These are phyloP conservation scores for Drosophila bocqueti DNA, from an alignment of 1,140 invertebrate genomes.

Conservation along the genomic window DNA sequence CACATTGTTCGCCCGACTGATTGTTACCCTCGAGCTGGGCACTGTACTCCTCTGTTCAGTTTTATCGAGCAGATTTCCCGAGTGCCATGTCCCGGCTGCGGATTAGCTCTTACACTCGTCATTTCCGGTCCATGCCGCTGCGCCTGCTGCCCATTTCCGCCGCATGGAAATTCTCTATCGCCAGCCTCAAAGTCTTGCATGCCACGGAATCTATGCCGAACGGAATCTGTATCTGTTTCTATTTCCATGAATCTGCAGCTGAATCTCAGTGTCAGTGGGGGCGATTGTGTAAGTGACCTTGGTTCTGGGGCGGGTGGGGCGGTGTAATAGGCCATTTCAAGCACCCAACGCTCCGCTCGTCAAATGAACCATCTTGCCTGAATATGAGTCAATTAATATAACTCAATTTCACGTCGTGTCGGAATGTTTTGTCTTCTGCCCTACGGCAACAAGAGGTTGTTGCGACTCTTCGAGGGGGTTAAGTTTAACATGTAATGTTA, in stretches of 20 bases:
- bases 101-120: slow-evolving; percentile 20
- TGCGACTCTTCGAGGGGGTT: background rate
- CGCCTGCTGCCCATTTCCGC: slow-evolving; percentile 23
- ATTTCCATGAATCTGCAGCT: slow-evolving; percentile 1
- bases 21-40: slow-evolving; percentile 5
- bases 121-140: slow-evolving; percentile 34
- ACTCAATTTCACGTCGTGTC: slow-evolving; percentile 27
- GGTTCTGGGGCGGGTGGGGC: background rate
- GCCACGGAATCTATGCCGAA: background rate
- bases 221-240: background rate
- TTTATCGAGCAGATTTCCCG: slow-evolving; percentile 33
- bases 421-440: slow-evolving; percentile 20
- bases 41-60: background rate
- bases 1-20: background rate
- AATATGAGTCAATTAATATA: slow-evolving; percentile 49
- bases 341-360: slow-evolving; percentile 6
- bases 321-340: background rate
- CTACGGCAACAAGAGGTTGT: background rate
- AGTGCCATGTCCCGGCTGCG: background rate
- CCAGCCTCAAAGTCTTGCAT: slow-evolving; percentile 5
- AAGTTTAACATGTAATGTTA: no score
- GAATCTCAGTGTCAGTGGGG: slow-evolving; percentile 3
- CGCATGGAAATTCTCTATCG: slow-evolving; percentile 11
- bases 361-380: slow-evolving; percentile 25
- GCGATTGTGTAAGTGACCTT: slow-evolving; percentile 40